Conservation (phyloP, 2,888 invertebrate species). For the Pandemis heparana region DNA sequence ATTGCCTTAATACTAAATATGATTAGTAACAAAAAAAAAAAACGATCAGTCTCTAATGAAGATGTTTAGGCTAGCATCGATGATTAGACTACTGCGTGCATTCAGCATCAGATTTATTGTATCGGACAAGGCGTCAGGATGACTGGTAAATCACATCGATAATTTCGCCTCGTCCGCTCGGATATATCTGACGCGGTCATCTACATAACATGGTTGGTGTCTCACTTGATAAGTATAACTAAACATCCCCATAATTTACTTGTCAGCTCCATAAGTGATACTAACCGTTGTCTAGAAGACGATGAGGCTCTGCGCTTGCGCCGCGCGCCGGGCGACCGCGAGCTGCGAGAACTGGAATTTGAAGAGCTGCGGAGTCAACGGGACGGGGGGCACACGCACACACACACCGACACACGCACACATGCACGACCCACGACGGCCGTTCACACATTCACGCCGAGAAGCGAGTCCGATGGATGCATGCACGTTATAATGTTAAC, state of each 20-base stretch:
- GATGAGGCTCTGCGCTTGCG: constrained; percentile 79
- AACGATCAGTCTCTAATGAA: constrained; percentile 5
- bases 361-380: constrained; percentile 83
- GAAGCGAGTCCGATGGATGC: constrained; percentile 60
- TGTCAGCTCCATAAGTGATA: constrained; percentile 35
- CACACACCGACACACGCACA: constrained; percentile 46
- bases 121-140: background rate
- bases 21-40: background rate
- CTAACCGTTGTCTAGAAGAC: constrained; percentile 79
- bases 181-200: background rate
- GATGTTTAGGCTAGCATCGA: background rate
- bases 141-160: background rate
- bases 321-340: constrained; percentile 72
- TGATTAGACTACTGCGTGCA: background rate
- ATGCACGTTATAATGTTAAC: constrained; percentile 66
- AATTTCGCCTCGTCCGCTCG: background rate
- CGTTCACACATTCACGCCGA: constrained; percentile 43
- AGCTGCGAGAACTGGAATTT: constrained; percentile 85
- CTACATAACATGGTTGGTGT: background rate
- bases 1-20: background rate
- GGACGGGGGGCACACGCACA: constrained; percentile 61
- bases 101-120: background rate
- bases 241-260: constrained; percentile 24
- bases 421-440: constrained; percentile 28
- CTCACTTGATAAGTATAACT: background rate